These are phyloP conservation scores for Rhadina sibilatrix DNA, from an alignment of 2,113 vertebrate genomes.

Conservation along the genomic window DNA sequence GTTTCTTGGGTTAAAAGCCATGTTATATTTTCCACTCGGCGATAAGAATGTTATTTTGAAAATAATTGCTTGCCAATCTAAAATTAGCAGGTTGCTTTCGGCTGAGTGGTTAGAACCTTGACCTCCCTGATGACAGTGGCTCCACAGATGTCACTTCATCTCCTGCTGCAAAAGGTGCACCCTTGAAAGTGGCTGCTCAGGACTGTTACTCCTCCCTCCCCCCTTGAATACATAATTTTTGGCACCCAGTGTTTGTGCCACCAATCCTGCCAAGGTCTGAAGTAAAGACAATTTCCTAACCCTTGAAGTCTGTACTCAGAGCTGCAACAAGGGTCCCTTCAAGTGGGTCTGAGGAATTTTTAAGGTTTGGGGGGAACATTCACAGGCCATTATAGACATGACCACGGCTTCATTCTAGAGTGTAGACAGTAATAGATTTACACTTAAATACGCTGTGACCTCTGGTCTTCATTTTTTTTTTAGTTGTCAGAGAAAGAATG, in stretches of 20 bases:
- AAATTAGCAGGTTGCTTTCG: background rate
- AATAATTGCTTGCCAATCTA: background rate
- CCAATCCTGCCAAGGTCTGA: background rate
- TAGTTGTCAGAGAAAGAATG: background rate
- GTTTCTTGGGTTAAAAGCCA: background rate
- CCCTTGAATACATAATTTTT: fast-evolving
- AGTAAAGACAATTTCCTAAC: background rate
- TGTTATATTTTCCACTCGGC: background rate
- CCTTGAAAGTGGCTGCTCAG: background rate
- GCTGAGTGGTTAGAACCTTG: background rate
- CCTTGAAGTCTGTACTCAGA: background rate
- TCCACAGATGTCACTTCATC: background rate
- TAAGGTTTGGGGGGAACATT: background rate
- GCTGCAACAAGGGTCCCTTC: background rate
- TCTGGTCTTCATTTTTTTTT: background rate
- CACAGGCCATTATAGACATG: background rate
- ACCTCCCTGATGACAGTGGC: background rate
- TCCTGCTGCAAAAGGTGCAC: background rate
- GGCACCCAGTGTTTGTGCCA: background rate
- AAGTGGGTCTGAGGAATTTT: background rate
- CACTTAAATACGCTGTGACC: background rate
- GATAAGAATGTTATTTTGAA: background rate
- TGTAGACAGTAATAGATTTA: background rate
- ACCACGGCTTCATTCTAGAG: background rate
- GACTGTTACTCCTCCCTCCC: background rate